Base-by-base conservation (phyloP, 2,113 vertebrate species). In the Microcebus murinus region DNA sequence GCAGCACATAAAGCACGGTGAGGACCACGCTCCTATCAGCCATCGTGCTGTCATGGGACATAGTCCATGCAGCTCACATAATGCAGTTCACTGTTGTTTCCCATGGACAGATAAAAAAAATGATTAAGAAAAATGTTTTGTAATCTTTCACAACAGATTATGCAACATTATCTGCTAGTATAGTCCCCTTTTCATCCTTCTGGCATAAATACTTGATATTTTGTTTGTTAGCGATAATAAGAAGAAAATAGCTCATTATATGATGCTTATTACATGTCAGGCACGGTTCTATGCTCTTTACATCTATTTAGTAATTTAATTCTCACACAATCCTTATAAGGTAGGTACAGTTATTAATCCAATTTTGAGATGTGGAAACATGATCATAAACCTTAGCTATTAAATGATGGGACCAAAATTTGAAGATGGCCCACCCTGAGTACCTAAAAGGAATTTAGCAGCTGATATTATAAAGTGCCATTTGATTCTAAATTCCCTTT, bases 401-500 rank as follows among this genome's bases (percentile, higher is more conserved):
- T 84, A 92, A 92, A 76, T 12, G 11, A 4, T 82, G 88, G 68
- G 94, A 87, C 77, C 93, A 98, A 95, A 97, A 97, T 96, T 95
- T 97, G 88, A 96, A 98, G 93, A 93, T 96, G 98, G 92, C 94
- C 98, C 92, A 59, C n/a, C 50, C 97, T 96, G 98, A 98, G 96
- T 97, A 59, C 87, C 93, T 84, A 92, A 96, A 97, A 96, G 96
- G 97, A 97, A 97, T 12, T 29, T 93, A 96, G 83, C 88, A 98
- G 97, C 71, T 97, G 94, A 94, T 97, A 98, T 96, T 94, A 95
- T 87, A 87, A 90, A 97, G 71, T 96, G 79, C 87, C 95, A n/a
- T 97, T 98, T 97, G 97, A 98, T 97, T 98, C 97, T 98, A 98
- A 98, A 97, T 96, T 90, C 80, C 97, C 86, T 97, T 98, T 98